A percentile compares a stretch with the other conserved stretches of the same genome.
Conservation (phyloP, 2,888 invertebrate genomes). For the Atethmia centrago region DNA sequence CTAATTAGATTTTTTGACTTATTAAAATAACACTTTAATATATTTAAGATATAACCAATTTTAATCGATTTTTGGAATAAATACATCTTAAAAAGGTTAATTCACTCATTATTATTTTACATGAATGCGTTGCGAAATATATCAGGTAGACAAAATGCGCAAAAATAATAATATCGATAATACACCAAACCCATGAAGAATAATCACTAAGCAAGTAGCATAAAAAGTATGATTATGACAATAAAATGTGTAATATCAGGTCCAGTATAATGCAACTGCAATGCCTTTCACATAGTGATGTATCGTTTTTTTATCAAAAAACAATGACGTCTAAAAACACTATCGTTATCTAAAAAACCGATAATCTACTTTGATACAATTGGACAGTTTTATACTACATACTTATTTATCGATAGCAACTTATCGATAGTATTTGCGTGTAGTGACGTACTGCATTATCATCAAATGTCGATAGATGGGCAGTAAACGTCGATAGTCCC, state of each 20-base stretch:
- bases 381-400: constrained; percentile 56
- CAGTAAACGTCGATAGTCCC: constrained; percentile 27
- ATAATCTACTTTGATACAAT: constrained; percentile 63
- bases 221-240: constrained; percentile 31
- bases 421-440: constrained; percentile 48
- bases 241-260: constrained; percentile 43
- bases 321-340: constrained; percentile 60
- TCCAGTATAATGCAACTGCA: constrained; percentile 52
- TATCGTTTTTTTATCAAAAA: constrained; percentile 56
- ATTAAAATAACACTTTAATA: not conserved
- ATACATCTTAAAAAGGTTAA: constrained; percentile 33
- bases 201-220: constrained; percentile 14
- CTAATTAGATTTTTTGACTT: not conserved
- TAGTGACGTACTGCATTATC: constrained; percentile 40
- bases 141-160: not conserved
- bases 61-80: constrained; percentile 20
- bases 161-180: constrained; percentile 9
- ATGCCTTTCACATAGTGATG: constrained; percentile 34
- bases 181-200: not conserved
- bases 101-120: not conserved
- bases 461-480: constrained; percentile 45
- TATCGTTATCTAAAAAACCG: constrained; percentile 50
- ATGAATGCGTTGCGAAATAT: not conserved
- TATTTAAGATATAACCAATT: no score
- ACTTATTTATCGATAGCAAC: constrained; percentile 38